Conservation (phyloP, 2,888 invertebrate genomes). For the Melangyna quadrimaculata region DNA sequence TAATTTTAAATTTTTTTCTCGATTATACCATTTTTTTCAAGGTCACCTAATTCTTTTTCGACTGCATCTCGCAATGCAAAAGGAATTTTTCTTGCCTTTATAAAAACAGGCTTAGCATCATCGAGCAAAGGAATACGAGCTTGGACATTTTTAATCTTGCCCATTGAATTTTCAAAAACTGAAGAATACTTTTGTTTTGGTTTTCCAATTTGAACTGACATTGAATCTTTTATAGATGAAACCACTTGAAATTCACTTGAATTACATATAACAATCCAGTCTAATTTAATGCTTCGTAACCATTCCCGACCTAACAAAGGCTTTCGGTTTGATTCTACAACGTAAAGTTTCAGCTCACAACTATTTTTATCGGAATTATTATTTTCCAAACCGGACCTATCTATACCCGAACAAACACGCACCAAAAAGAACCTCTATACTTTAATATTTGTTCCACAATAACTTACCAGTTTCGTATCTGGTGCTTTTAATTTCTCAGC, state of each 20-base stretch:
- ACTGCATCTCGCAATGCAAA: conserved; percentile 58
- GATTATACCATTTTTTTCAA: conserved; percentile 67
- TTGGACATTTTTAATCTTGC: conserved; percentile 42
- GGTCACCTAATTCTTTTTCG: conserved; percentile 61
- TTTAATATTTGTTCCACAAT: conserved; percentile 2
- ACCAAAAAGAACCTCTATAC: background rate
- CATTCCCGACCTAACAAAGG: conserved; percentile 4
- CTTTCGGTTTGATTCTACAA: conserved; percentile 1
- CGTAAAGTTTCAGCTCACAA: too few species aligned
- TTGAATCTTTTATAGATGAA: conserved; percentile 74
- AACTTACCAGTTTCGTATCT: conserved; percentile 10
- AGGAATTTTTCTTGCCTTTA: conserved; percentile 69
- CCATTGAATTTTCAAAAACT: background rate
- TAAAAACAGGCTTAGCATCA: conserved; percentile 61
- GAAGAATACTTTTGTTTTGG: conserved; percentile 14
- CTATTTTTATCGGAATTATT: background rate
- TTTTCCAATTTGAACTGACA: conserved; percentile 71
- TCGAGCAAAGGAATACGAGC: conserved; percentile 61
- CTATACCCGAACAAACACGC: background rate
- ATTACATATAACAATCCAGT: too few species aligned
- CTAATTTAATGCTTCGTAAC: conserved; percentile 17
- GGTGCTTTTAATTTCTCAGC: background rate
- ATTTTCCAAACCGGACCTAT: background rate
- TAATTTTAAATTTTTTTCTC: too few species aligned
- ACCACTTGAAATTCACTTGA: conserved; percentile 18